Evolutionary conservation across 1,140 invertebrate genomes (phyloP).

Genomic region (Saxidomus purpurata): DNA sequence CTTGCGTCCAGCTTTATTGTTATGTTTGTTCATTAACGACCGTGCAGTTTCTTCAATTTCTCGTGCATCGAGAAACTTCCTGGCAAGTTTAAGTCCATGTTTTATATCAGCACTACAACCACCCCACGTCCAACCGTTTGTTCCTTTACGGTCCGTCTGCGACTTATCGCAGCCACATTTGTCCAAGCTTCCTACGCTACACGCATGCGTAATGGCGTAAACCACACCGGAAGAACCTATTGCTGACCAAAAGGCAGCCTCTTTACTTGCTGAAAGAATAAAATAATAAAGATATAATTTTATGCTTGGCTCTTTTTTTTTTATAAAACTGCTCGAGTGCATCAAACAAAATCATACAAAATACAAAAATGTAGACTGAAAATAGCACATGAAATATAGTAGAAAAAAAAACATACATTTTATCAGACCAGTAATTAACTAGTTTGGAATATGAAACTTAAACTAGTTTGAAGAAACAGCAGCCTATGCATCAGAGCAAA

Average conservation of each 20-base stretch:
- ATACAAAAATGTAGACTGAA: too few species aligned
- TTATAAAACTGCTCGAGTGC: too few species aligned
- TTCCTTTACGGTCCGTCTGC: slow-evolving; percentile 74
- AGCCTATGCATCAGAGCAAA: too few species aligned
- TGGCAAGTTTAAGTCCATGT: slow-evolving; percentile 88
- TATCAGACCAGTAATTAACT: too few species aligned
- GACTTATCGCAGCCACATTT: slow-evolving; percentile 92
- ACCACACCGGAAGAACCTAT: slow-evolving; percentile 94
- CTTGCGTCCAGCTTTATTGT: slow-evolving; percentile 97
- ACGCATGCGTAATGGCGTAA: slow-evolving; percentile 93
- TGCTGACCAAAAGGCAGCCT: slow-evolving; percentile 87
- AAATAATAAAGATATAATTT: background rate
- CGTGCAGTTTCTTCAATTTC: slow-evolving; percentile 89
- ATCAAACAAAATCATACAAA: too few species aligned
- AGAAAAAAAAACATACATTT: too few species aligned
- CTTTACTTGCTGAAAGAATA: slow-evolving; percentile 87
- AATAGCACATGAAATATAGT: too few species aligned
- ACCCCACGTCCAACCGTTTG: slow-evolving; percentile 85
- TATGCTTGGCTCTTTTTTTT: too few species aligned
- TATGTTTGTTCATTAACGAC: slow-evolving; percentile 97
- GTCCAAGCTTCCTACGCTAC: slow-evolving; percentile 93
- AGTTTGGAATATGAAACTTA: too few species aligned
- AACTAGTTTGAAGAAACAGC: too few species aligned
- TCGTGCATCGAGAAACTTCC: slow-evolving; percentile 88
- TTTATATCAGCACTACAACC: slow-evolving; percentile 89